phyloP scores from a whole-genome alignment of 2,797 vertebrate genomes.

The Cichlasoma orientale region DNA sequence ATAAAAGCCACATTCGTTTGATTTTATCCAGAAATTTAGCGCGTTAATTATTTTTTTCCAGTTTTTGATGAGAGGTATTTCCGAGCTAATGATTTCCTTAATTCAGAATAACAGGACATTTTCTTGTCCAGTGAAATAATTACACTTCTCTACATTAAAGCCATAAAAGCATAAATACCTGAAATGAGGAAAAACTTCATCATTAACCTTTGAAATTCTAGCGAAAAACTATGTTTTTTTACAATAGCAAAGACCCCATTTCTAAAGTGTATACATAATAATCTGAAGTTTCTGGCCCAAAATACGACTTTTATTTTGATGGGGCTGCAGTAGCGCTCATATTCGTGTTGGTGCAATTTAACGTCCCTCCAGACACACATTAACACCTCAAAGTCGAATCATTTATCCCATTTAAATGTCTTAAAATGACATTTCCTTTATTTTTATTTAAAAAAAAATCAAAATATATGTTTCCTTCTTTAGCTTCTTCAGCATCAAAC shows the following conservation, averaged over 20 bases:
- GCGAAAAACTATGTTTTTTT: background rate
- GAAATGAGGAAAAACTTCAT: background rate
- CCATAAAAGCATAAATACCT: background rate
- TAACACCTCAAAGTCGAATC: background rate
- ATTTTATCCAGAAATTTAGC: background rate
- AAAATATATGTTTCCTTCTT: background rate
- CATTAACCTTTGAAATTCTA: background rate
- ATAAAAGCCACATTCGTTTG: background rate
- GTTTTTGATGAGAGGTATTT: background rate
- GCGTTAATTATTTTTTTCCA: no score
- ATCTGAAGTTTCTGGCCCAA: background rate
- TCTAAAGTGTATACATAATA: background rate
- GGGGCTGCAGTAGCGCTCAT: background rate
- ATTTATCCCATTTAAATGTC: rapidly evolving
- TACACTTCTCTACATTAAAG: background rate
- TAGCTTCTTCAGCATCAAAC: rapidly evolving
- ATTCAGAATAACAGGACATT: background rate
- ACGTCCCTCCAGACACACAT: background rate
- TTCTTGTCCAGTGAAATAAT: background rate
- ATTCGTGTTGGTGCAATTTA: background rate
- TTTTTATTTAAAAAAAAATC: background rate
- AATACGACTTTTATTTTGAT: background rate
- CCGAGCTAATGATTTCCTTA: background rate
- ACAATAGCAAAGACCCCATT: rapidly evolving
- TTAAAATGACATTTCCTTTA: background rate